Base-by-base conservation (phyloP, 2,888 invertebrate genomes). In the Amphimallon solstitiale region DNA sequence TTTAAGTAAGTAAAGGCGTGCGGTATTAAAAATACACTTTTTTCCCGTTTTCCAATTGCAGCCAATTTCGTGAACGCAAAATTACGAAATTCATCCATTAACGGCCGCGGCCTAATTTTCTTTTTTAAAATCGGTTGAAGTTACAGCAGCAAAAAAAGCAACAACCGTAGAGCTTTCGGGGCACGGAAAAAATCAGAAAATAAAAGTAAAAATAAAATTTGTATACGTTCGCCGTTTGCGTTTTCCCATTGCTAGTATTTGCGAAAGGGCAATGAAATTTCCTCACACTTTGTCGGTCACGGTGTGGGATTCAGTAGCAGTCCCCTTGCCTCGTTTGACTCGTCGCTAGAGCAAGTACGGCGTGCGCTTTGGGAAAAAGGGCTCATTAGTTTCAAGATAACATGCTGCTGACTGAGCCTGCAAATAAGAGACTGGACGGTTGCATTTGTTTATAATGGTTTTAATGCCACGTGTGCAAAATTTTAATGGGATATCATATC, bases 331-430 rank as follows among this genome's bases (percentile, higher is more conserved):
- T 61, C 63, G 61, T 46, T 52, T 4, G 48, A 12, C 48, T n/a
- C 12, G n/a, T n/a, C 65, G 68, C 62, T 10, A 45, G 60, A 60
- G 65, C 56, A 29, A 29, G 62, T 62, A 59, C 63, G 65, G 67
- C 63, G 69, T 69, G 68, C 51, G 17, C 10, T 14, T 67, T 66
- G 70, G 68, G 67, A 74, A 74, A 74, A 73, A 74, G 69, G 61
- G 62, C 69, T 74, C 73, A 73, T 74, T 74, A 74, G 69, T 63
- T 65, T 63, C 65, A 69, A 72, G 71, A 73, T 71, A 71, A 71
- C 63, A 68, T 66, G 64, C 51, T 65, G 74, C 72, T 72, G 74
- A 72, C 69, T 73, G 70, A 70, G 72, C 72, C 40, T 68, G 68
- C 71, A 74, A 72, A 72, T 71, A 74, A 54, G 61, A 64, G 56